phyloP scores from a whole-genome alignment of 2,888 invertebrate species.

The Spicauda simplicius region DNA sequence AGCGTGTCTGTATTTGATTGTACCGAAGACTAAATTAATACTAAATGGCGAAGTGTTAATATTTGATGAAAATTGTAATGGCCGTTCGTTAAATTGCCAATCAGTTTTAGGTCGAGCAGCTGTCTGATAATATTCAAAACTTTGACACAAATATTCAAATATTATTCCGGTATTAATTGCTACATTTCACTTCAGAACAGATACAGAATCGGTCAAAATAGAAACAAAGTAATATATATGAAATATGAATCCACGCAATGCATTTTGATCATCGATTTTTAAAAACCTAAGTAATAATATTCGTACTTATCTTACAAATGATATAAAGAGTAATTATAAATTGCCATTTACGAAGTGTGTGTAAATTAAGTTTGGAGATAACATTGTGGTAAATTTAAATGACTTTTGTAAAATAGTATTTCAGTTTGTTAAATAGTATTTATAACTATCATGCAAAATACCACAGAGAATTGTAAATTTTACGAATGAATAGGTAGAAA shows the following conservation, averaged over 20 bases:
- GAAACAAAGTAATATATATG: neutral
- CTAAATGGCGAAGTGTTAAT: conserved; percentile 1
- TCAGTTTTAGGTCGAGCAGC: conserved; percentile 18
- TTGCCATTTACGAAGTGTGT: neutral
- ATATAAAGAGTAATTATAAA: neutral
- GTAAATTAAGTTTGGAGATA: neutral
- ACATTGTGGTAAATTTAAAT: neutral
- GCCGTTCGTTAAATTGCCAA: conserved; percentile 15
- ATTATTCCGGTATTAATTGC: conserved; percentile 4
- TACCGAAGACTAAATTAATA: neutral
- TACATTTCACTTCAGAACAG: conserved; percentile 31
- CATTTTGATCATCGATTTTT: neutral
- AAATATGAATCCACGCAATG: neutral
- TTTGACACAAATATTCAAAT: conserved; percentile 1
- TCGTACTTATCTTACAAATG: neutral
- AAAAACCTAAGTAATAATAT: neutral
- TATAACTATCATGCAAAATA: neutral
- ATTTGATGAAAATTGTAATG: conserved; percentile 10
- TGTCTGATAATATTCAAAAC: conserved; percentile 18
- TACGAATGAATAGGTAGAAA: neutral
- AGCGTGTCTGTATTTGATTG: neutral
- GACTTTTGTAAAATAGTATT: no score
- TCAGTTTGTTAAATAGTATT: no score
- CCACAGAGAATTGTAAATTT: no score
- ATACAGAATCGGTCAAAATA: no score